Evolutionary conservation across 1,140 invertebrate genomes (phyloP).

Genomic region (Drosophila lacteicornis): DNA sequence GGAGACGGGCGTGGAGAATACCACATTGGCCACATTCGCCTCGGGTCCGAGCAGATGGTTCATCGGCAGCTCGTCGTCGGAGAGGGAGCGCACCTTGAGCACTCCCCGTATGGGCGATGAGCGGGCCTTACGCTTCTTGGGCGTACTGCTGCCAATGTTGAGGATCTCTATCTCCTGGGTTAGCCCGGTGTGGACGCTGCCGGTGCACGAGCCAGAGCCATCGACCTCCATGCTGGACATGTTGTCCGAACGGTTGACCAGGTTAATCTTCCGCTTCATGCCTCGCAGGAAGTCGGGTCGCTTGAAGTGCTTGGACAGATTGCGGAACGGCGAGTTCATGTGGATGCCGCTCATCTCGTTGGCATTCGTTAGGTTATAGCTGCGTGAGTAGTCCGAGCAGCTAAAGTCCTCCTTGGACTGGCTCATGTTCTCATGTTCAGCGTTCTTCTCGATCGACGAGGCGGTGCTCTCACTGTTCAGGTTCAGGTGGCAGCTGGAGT

Average conservation of each 20-base stretch:
- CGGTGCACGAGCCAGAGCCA: constrained; percentile 51
- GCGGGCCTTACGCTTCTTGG: constrained; percentile 85
- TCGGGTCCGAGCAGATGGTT: constrained; percentile 63
- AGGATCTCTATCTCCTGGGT: constrained; percentile 89
- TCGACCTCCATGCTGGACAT: constrained; percentile 71
- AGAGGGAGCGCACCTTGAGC: constrained; percentile 85
- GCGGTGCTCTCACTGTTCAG: constrained; percentile 74
- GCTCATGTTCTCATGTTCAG: constrained; percentile 76
- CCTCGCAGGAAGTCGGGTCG: constrained; percentile 84
- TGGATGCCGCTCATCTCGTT: constrained; percentile 79
- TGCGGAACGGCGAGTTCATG: constrained; percentile 82
- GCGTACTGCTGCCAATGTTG: constrained; percentile 85
- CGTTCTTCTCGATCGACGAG: constrained; percentile 79
- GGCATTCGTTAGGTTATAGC: constrained; percentile 75
- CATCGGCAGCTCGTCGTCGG: constrained; percentile 80
- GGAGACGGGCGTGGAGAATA: constrained; percentile 92
- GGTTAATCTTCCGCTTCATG: constrained; percentile 87
- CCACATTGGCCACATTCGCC: constrained; percentile 86
- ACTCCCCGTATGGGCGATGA: constrained; percentile 86
- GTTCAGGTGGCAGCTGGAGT: constrained; percentile 69
- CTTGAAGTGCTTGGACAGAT: constrained; percentile 79
- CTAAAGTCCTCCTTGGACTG: constrained; percentile 80
- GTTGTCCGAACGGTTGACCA: constrained; percentile 84
- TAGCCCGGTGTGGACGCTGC: constrained; percentile 87
- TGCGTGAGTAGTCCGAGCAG: constrained; percentile 80